Conservation (phyloP, 2,797 vertebrate species). For the Octomys mimax region DNA sequence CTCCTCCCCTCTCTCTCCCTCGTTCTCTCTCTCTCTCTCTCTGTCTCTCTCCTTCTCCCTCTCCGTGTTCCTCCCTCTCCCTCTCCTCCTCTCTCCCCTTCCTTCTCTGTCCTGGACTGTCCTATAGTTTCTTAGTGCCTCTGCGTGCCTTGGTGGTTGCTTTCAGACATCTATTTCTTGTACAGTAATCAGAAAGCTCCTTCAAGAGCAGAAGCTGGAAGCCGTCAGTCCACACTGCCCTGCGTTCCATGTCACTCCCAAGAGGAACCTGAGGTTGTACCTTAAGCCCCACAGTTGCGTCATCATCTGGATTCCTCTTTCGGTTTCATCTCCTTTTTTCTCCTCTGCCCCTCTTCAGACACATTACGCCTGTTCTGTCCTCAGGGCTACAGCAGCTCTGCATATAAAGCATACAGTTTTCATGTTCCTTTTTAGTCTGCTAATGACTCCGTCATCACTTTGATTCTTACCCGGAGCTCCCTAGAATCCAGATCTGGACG, state of each 20-base stretch:
- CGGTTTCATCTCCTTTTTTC: constrained; percentile 20
- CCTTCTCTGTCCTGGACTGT: background rate
- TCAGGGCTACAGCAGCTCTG: background rate
- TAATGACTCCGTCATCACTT: background rate
- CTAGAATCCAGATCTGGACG: constrained; percentile 3
- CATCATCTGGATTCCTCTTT: background rate
- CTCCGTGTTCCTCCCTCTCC: fast-evolving
- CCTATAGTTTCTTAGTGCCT: background rate
- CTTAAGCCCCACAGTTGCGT: background rate
- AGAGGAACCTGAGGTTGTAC: constrained; percentile 20
- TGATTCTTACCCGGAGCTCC: constrained; percentile 18
- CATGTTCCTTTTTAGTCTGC: background rate
- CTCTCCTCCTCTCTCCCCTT: background rate
- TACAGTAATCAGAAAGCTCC: background rate
- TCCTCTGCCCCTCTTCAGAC: background rate
- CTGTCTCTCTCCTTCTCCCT: too few relatives aligned
- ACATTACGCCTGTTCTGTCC: background rate
- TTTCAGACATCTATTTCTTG: background rate
- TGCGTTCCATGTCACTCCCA: constrained; percentile 19
- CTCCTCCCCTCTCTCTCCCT: background rate
- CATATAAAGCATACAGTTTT: background rate
- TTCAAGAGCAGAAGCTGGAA: constrained; percentile 20
- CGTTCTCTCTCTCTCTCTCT: too few relatives aligned
- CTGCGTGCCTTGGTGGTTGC: background rate
- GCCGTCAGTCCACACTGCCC: background rate